Base-by-base conservation (phyloP, 2,888 invertebrate species). In the Nymphalis urticae region DNA sequence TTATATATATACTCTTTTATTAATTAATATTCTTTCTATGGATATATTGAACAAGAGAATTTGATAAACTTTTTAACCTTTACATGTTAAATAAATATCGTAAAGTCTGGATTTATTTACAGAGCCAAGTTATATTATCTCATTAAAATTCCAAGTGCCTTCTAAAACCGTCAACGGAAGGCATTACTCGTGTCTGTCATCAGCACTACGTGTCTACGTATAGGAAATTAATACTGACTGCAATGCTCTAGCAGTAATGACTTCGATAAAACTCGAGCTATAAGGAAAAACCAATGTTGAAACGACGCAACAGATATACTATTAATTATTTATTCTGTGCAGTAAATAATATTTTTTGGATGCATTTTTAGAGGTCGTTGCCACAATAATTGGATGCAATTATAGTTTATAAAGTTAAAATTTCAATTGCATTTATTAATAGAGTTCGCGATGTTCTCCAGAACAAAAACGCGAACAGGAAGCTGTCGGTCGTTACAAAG, bases 141-240 rank as follows among this genome's bases (percentile, higher is more conserved):
- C 19, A 48, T 42, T 42, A 42, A 42, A 5, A 48, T 48, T n/a
- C 48, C 48, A 48, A 48, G n/a, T n/a, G n/a, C n/a, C 53, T 10
- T 24, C 53, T 21, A 53, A 53, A 53, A 53, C 24, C 24, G 24
- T 53, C 53, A 21, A 21, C 53, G 53, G 53, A 53, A 53, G 53
- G 21, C 24, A 24, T 53, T 53, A 62, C 62, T 48, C 42, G 21
- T 69, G 64, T 61, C 61, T 56, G 50, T 56, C 61, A 48, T 62
- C 62, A 64, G 47, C 53, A 27, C 51, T 64, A 48, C 48, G 42
- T 42, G 42, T 42, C 42, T 42, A 13, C 10, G 21, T n/a, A 56
- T 56, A 36, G 56, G 27, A 70, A 70, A 70, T 63, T 70, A 60
- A 70, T 66, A 53, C 66, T 36, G 59, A 60, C 60, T 62, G 59